Conservation (phyloP, 2,888 invertebrate genomes). For the Cataglyphis altisquamis region DNA sequence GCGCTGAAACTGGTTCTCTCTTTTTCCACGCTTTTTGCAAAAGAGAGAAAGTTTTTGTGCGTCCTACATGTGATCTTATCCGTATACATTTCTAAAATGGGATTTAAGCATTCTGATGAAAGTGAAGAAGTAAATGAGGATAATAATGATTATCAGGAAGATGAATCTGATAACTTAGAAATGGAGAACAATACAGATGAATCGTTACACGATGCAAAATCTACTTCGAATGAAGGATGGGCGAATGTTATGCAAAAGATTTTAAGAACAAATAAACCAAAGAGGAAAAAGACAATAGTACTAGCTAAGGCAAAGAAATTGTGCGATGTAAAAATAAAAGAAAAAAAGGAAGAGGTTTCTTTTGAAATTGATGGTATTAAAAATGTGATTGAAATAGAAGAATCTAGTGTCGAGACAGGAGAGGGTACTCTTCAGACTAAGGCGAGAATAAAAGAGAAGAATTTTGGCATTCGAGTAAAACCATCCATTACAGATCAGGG, state of each 20-base stretch:
- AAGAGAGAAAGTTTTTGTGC: neutral
- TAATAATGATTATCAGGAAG: slow-evolving; percentile 15
- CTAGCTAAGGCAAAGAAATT: slow-evolving; percentile 93
- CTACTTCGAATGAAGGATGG: slow-evolving; percentile 90
- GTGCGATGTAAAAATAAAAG: slow-evolving; percentile 87
- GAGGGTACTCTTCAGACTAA: slow-evolving; percentile 82
- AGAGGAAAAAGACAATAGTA: slow-evolving; percentile 91
- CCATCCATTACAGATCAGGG: slow-evolving; percentile 92
- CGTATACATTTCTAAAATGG: too few relatives aligned
- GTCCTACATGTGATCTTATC: neutral
- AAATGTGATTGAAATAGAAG: slow-evolving; percentile 70
- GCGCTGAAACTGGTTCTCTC: neutral
- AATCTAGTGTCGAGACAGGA: slow-evolving; percentile 82
- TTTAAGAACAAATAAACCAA: slow-evolving; percentile 91
- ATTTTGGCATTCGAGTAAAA: slow-evolving; percentile 90
- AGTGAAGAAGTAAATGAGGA: neutral
- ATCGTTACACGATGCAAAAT: slow-evolving; percentile 48
- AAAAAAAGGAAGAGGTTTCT: slow-evolving; percentile 85
- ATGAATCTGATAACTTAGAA: neutral
- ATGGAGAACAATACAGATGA: slow-evolving; percentile 14
- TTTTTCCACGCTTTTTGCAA: neutral
- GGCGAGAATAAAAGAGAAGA: slow-evolving; percentile 87
- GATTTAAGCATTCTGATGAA: too few relatives aligned
- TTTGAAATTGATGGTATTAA: slow-evolving; percentile 88
- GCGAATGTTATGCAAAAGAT: slow-evolving; percentile 94